phyloP scores from a whole-genome alignment of 2,888 invertebrate genomes.

The Pollenia amentaria region DNA sequence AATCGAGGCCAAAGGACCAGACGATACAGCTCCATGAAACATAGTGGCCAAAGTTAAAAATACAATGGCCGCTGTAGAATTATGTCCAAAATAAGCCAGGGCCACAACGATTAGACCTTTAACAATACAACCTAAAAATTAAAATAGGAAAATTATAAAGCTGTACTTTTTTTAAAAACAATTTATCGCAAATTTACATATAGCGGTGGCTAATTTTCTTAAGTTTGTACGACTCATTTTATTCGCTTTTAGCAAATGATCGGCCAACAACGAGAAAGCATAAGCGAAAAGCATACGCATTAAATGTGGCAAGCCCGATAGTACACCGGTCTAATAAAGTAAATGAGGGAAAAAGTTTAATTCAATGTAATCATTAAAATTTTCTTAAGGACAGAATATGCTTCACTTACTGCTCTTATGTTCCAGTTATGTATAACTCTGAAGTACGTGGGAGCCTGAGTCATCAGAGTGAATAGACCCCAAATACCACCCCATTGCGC shows the following conservation, averaged over 20 bases:
- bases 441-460: constrained; percentile 89
- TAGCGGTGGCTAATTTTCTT: constrained; percentile 87
- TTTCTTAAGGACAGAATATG: background rate
- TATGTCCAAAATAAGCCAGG: constrained; percentile 88
- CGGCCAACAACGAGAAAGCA: constrained; percentile 86
- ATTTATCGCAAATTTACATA: constrained; percentile 84
- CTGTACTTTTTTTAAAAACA: background rate
- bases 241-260: constrained; percentile 86
- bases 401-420: constrained; percentile 87
- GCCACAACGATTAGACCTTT: constrained; percentile 88
- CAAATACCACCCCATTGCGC: constrained; percentile 89
- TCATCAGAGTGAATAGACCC: constrained; percentile 89
- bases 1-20: constrained; percentile 88
- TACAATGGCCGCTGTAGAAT: constrained; percentile 86
- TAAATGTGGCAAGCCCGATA: constrained; percentile 88
- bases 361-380: background rate
- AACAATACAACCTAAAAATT: constrained; percentile 85
- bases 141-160: background rate
- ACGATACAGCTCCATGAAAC: constrained; percentile 88
- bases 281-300: constrained; percentile 87
- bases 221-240: constrained; percentile 87
- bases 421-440: constrained; percentile 89
- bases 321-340: constrained; percentile 85
- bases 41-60: constrained; percentile 88
- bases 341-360: constrained; percentile 6